These are phyloP conservation scores for Montipora capricornis DNA, from an alignment of 64 coral and sea anemone genomes.

Conservation along the genomic window DNA sequence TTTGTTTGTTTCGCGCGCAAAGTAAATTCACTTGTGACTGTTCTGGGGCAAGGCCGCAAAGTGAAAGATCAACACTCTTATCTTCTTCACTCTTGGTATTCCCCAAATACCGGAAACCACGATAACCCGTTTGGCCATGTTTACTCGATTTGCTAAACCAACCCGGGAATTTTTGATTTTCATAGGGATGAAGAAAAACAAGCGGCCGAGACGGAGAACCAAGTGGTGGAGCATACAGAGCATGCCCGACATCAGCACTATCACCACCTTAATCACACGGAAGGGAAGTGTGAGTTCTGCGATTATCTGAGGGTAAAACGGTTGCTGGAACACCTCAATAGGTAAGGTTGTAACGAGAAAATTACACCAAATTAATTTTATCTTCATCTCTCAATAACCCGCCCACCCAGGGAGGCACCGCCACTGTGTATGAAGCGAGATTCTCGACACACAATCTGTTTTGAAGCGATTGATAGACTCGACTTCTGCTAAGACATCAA, in stretches of 20 bases:
- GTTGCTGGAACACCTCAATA: constrained; percentile 79
- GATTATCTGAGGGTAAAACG: constrained; percentile 90
- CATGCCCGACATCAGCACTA: constrained; percentile 52
- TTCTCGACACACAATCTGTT: too few relatives aligned
- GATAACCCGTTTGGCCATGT: background rate
- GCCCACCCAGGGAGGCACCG: too few relatives aligned
- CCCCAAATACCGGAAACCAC: too few relatives aligned
- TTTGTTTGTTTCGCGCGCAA: too few relatives aligned
- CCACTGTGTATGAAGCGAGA: too few relatives aligned
- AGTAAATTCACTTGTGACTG: too few relatives aligned
- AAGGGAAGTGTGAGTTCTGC: constrained; percentile 90
- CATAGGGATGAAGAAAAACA: background rate
- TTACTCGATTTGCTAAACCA: too few relatives aligned
- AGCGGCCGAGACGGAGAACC: constrained; percentile 18
- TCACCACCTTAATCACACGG: constrained; percentile 82
- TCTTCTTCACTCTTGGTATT: too few relatives aligned
- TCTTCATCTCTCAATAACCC: background rate
- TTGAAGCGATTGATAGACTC: too few relatives aligned
- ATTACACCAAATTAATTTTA: background rate
- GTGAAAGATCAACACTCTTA: too few relatives aligned
- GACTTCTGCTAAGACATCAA: too few relatives aligned
- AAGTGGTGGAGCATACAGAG: constrained; percentile 66
- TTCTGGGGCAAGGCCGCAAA: too few relatives aligned
- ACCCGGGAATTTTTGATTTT: background rate
- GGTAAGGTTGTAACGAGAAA: constrained; percentile 12